These are phyloP conservation scores for Drosophila monieri DNA, from an alignment of 2,888 invertebrate species.

Conservation along the genomic window DNA sequence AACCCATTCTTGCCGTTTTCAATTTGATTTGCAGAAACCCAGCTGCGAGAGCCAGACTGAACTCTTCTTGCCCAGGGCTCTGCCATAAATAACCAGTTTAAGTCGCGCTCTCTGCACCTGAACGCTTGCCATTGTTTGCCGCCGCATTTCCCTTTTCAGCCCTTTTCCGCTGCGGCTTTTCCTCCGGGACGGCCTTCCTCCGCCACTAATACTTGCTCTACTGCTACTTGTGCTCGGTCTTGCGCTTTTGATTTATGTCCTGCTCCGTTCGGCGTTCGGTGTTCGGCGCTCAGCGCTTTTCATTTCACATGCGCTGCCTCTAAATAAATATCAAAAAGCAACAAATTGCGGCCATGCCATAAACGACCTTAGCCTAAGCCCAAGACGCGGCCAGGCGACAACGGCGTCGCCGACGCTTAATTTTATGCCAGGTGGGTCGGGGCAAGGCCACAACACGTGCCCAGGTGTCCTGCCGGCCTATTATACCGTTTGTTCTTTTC, in stretches of 20 bases:
- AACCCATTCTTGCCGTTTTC: constrained; percentile 4
- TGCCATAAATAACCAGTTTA: constrained; percentile 72
- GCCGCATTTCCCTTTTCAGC: constrained; percentile 37
- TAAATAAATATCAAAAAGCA: constrained; percentile 76
- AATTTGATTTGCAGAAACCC: neutral
- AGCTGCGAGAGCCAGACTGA: constrained; percentile 46
- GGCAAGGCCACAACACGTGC: constrained; percentile 68
- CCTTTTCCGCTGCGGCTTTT: constrained; percentile 57
- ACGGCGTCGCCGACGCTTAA: constrained; percentile 52
- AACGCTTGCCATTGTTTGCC: constrained; percentile 42
- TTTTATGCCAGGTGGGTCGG: constrained; percentile 67
- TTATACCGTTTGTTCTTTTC: constrained; percentile 28
- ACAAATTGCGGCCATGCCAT: constrained; percentile 65
- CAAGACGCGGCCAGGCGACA: constrained; percentile 32
- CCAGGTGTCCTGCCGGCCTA: constrained; percentile 53
- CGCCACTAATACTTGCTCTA: neutral
- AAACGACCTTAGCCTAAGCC: constrained; percentile 44
- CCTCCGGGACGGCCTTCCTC: constrained; percentile 6
- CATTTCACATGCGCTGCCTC: constrained; percentile 54
- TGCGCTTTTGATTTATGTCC: constrained; percentile 72
- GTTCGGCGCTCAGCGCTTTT: constrained; percentile 23
- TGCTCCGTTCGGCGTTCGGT: constrained; percentile 26
- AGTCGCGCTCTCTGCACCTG: constrained; percentile 55
- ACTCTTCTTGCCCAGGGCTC: constrained; percentile 41
- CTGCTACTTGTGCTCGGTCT: constrained; percentile 26